These are phyloP conservation scores for Pollenia griseotomentosa DNA, from an alignment of 2,888 invertebrate genomes.

Conservation along the genomic window DNA sequence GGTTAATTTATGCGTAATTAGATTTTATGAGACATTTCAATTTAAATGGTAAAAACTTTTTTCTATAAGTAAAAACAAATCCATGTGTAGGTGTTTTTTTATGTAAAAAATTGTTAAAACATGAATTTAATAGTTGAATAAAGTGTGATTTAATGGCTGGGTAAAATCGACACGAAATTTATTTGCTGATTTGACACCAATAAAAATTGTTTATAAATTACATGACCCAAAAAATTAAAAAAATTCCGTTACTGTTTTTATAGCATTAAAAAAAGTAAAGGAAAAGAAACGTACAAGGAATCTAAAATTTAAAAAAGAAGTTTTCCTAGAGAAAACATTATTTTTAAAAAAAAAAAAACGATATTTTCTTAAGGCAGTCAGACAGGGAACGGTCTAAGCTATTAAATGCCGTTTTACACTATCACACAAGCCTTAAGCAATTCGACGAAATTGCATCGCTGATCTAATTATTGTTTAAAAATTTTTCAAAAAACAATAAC, in stretches of 20 bases:
- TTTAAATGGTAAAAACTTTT: slow-evolving; percentile 50
- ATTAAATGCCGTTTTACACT: too few species aligned
- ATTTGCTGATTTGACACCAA: slow-evolving; percentile 34
- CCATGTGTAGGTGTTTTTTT: slow-evolving; percentile 25
- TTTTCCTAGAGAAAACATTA: too few species aligned
- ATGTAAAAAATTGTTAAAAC: background rate
- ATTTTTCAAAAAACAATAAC: too few species aligned
- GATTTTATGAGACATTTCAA: slow-evolving; percentile 69
- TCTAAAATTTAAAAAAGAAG: too few species aligned
- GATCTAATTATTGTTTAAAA: too few species aligned
- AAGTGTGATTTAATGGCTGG: slow-evolving; percentile 45
- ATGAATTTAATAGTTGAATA: slow-evolving; percentile 39
- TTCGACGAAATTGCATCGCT: too few species aligned
- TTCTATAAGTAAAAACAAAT: background rate
- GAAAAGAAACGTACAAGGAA: background rate
- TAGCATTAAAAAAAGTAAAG: background rate
- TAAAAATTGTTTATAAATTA: slow-evolving; percentile 33
- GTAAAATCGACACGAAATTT: slow-evolving; percentile 8
- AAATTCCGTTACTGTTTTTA: slow-evolving; percentile 16
- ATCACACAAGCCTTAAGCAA: too few species aligned
- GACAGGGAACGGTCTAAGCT: too few species aligned
- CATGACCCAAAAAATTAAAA: background rate
- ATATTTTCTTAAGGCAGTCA: too few species aligned
- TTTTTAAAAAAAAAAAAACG: too few species aligned
- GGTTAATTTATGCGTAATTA: slow-evolving; percentile 71